Evolutionary conservation across 2,888 invertebrate genomes (phyloP), one percentile per base, ranked within the genome.

Genomic region (Orthosia gracilis): DNA sequence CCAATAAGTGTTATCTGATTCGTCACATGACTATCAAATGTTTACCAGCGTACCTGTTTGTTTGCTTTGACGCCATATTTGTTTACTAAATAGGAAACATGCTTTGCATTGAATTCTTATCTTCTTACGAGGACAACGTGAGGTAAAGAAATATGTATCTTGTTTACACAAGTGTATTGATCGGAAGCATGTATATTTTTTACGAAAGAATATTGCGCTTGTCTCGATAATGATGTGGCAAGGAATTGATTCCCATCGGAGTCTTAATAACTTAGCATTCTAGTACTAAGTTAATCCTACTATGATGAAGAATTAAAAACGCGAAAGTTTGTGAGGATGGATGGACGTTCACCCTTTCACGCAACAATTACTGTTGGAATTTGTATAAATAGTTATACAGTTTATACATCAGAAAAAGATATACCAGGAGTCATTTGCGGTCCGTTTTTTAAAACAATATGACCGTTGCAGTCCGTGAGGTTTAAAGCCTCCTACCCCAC

Each of bases 51-150:
- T 21, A 52, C n/a, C 62, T 40, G 47, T 49, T 52, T 72, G 73
- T 79, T 73, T 63, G 59, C 47, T 21, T 26, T 73, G 52, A 73
- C 18, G 47, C 58, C 40, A 58, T 64, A 57, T 73, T 59, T 79
- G 73, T 80, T 73, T 59, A 73, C 50, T 23, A 62, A 78, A 55
- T 54, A 61, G 21, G 11, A 45, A 71, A 71, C 49, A 55, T 59
- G 31, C 31, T 54, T 49, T 55, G n/a, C 26, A 78, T 40, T 15
- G 31, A 40, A 40, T 78, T 59, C 17, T 50, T 59, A 26, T 26
- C 7, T 45, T 50, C 15, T 26, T 57, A 58, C 26, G 50, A 9
- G 18, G 26, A 49, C 31, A 31, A 9, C 15, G 23, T 59, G 40
- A 17, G 50, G 55, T 31, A 50, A 50, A 50, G 49, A 66, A 69